Percentiles rank a stretch among this genome's conserved stretches.
These are phyloP conservation scores for Dermochelys coriacea DNA, from an alignment of 2,797 vertebrate species.

Conservation along the genomic window DNA sequence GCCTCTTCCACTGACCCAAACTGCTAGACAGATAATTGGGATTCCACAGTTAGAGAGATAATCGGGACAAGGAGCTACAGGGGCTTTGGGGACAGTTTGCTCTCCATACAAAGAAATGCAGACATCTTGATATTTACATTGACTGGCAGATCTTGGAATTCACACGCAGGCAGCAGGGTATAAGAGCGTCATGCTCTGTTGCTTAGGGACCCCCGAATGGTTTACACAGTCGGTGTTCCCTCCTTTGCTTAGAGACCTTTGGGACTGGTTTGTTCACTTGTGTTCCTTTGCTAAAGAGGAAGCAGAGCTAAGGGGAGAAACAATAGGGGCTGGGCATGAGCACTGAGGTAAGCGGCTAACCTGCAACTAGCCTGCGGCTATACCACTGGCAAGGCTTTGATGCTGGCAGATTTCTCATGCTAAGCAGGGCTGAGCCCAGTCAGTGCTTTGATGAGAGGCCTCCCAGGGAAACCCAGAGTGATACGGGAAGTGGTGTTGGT, in stretches of 20 bases:
- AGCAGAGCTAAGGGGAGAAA: neutral
- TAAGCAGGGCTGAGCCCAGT: neutral
- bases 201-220: neutral
- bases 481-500: neutral
- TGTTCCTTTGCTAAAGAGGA: neutral
- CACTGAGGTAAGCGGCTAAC: neutral
- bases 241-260: neutral
- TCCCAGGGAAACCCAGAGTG: neutral
- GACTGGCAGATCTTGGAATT: rapidly evolving
- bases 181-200: neutral
- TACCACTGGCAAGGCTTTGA: neutral
- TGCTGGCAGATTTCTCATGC: neutral
- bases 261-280: neutral
- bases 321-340: neutral
- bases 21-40: neutral
- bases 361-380: neutral
- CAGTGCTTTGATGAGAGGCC: neutral
- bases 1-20: neutral
- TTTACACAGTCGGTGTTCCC: neutral
- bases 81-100: neutral
- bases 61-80: neutral
- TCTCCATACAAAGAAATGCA: neutral
- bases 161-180: neutral
- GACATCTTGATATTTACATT: neutral
- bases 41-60: constrained; percentile 1